phyloP scores from a whole-genome alignment of 2,888 invertebrate genomes.

The Drosophila dives region DNA sequence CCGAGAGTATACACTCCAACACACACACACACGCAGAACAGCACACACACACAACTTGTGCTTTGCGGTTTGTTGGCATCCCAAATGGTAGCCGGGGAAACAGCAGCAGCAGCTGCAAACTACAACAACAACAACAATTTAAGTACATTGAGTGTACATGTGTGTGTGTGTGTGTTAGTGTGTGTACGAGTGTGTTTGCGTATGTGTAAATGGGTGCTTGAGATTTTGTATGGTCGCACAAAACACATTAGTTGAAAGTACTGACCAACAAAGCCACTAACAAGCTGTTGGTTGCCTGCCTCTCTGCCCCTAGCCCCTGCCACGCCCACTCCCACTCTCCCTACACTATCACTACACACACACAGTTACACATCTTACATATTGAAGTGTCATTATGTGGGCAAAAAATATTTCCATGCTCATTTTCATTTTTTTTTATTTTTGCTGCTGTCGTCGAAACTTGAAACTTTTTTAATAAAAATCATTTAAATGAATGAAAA shows the following conservation, averaged over 20 bases:
- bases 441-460: slow-evolving; percentile 49
- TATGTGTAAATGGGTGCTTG: slow-evolving; percentile 68
- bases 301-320: background rate
- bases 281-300: slow-evolving; percentile 71
- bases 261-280: slow-evolving; percentile 82
- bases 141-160: slow-evolving; percentile 63
- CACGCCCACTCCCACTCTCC: background rate
- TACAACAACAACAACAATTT: slow-evolving; percentile 42
- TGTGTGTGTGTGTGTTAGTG: slow-evolving; percentile 17
- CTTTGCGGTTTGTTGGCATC: slow-evolving; percentile 69
- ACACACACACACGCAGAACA: background rate
- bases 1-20: slow-evolving; percentile 1
- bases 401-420: slow-evolving; percentile 47
- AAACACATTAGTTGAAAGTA: slow-evolving; percentile 81
- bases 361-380: slow-evolving; percentile 40
- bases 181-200: slow-evolving; percentile 26
- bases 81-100: slow-evolving; percentile 41
- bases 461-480: slow-evolving; percentile 76
- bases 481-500: slow-evolving; percentile 77
- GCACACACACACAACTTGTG: slow-evolving; percentile 15
- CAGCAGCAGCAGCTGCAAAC: slow-evolving; percentile 38
- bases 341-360: background rate
- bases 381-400: slow-evolving; percentile 68
- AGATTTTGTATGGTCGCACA: slow-evolving; percentile 76
- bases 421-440: slow-evolving; percentile 22